A percentile compares a stretch with the other conserved stretches of the same genome.
phyloP scores from a whole-genome alignment of 1,140 invertebrate species.

The Drosophila pallidifrons region DNA sequence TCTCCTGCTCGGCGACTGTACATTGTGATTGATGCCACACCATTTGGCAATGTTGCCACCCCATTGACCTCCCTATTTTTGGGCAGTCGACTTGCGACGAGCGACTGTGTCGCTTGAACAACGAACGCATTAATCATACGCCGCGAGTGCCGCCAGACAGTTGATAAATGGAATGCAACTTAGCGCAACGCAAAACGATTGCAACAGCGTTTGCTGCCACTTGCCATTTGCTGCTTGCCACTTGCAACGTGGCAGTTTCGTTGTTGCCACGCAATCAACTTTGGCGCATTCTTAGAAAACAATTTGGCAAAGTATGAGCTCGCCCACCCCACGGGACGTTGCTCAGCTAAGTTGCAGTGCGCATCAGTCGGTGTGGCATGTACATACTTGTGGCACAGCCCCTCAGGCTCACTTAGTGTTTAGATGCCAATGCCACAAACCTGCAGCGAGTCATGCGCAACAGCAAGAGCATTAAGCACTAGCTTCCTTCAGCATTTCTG shows the following conservation, averaged over 20 bases:
- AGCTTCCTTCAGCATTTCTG: no score
- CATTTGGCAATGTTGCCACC: slow-evolving; percentile 42
- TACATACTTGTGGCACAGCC: slow-evolving; percentile 3
- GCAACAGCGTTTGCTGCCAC: slow-evolving; percentile 22
- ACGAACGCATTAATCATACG: slow-evolving; percentile 62
- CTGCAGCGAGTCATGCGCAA: not conserved
- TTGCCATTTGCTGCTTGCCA: slow-evolving; percentile 23
- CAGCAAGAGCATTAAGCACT: no score
- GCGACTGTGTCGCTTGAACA: not conserved
- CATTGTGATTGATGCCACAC: slow-evolving; percentile 53
- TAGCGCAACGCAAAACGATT: slow-evolving; percentile 24
- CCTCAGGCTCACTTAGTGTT: not conserved
- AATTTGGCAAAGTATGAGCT: slow-evolving; percentile 51
- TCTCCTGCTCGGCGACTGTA: not conserved
- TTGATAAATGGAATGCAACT: slow-evolving; percentile 65
- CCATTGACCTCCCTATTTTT: slow-evolving; percentile 3
- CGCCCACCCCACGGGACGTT: not conserved
- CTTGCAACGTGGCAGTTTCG: not conserved
- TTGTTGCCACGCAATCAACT: slow-evolving; percentile 29
- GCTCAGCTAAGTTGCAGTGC: not conserved
- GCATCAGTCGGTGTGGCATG: slow-evolving; percentile 7
- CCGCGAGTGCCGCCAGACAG: slow-evolving; percentile 49
- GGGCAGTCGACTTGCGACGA: slow-evolving; percentile 6
- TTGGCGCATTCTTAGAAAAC: slow-evolving; percentile 48
- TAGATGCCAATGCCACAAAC: not conserved